phyloP scores from a whole-genome alignment of 1,140 invertebrate species.

The fruit fly (Drosophila melanogaster) region DNA sequence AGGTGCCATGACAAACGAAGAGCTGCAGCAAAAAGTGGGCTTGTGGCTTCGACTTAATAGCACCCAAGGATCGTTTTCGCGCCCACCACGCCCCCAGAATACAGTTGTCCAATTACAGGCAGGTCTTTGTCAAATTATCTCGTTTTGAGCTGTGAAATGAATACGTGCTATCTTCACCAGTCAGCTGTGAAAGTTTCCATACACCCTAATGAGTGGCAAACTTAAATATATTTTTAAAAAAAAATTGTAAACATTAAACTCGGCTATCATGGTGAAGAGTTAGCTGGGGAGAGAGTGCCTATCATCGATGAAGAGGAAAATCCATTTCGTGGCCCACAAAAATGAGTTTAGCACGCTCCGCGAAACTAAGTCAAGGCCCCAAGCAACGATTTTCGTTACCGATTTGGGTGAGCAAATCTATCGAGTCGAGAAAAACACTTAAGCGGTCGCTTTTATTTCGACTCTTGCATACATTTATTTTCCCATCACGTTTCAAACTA shows the following conservation, averaged over 20 bases:
- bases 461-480: conserved; percentile 44
- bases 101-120: conserved; percentile 35
- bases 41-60: conserved; percentile 22
- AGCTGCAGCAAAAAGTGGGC: conserved; percentile 15
- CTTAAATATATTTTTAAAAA: conserved; percentile 29
- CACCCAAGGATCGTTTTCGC: conserved; percentile 27
- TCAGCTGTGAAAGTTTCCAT: conserved; percentile 46
- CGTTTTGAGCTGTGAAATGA: conserved; percentile 27
- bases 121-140: conserved; percentile 44
- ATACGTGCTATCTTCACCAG: conserved; percentile 32
- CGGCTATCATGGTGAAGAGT: conserved; percentile 13
- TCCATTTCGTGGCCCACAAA: conserved; percentile 31
- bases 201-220: conserved; percentile 48
- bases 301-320: conserved; percentile 21
- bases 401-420: conserved; percentile 36
- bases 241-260: conserved; percentile 29
- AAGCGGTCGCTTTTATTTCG: conserved; percentile 24
- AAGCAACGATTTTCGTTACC: conserved; percentile 23
- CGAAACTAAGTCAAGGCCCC: conserved; percentile 49
- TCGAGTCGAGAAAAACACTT: conserved; percentile 15
- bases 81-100: conserved; percentile 11
- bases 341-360: conserved; percentile 38
- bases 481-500: conserved; percentile 46
- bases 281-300: conserved; percentile 4
- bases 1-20: conserved; percentile 60